These are phyloP conservation scores for Laothoe populi DNA, from an alignment of 2,888 invertebrate species.

Conservation along the genomic window DNA sequence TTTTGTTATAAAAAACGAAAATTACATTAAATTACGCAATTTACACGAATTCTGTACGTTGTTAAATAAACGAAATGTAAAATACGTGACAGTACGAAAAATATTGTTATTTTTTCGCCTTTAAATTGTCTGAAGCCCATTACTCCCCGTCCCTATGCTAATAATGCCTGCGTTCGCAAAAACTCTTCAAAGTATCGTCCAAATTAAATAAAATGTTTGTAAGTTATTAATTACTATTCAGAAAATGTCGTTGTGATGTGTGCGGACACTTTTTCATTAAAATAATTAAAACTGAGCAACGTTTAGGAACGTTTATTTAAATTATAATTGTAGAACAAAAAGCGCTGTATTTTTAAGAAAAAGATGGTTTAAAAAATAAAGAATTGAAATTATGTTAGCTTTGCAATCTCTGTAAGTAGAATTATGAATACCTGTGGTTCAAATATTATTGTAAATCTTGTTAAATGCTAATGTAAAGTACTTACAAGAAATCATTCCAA, in stretches of 20 bases:
- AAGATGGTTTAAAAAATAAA: too few relatives aligned
- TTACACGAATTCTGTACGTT: slow-evolving; percentile 2
- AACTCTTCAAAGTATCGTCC: background rate
- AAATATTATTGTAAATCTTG: too few relatives aligned
- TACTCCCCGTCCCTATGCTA: slow-evolving; percentile 5
- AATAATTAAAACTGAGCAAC: background rate
- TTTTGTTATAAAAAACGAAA: background rate
- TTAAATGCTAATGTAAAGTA: too few relatives aligned
- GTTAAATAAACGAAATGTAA: slow-evolving; percentile 20
- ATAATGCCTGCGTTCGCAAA: background rate
- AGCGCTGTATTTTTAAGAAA: too few relatives aligned
- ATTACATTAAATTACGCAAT: too few relatives aligned
- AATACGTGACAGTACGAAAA: slow-evolving; percentile 25
- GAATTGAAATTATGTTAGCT: too few relatives aligned
- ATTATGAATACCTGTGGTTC: too few relatives aligned
- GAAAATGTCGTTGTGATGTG: background rate
- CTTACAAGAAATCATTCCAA: too few relatives aligned
- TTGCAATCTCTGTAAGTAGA: background rate
- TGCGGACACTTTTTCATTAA: background rate
- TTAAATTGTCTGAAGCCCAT: slow-evolving; percentile 19
- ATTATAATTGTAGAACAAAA: background rate
- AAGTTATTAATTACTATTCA: background rate
- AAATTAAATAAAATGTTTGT: slow-evolving; percentile 10
- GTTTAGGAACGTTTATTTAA: too few relatives aligned
- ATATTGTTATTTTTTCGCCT: slow-evolving; percentile 11